phyloP scores from a whole-genome alignment of 2,888 invertebrate genomes.

The Norana najaformis region DNA sequence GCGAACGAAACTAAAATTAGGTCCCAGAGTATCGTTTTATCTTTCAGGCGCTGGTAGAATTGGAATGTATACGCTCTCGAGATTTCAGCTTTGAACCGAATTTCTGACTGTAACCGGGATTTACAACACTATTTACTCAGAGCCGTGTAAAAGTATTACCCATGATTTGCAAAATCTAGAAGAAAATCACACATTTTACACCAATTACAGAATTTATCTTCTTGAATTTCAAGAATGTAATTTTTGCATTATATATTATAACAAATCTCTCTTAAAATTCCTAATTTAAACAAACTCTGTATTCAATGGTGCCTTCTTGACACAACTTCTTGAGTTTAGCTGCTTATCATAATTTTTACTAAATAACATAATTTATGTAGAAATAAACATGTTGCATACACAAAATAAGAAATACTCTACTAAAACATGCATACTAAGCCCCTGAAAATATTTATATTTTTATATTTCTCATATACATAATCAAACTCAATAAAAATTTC shows the following conservation, averaged over 20 bases:
- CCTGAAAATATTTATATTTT: too few relatives aligned
- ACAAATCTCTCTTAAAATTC: not conserved
- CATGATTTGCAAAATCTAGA: not conserved
- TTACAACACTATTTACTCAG: not conserved
- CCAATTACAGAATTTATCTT: not conserved
- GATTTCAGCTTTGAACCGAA: not conserved
- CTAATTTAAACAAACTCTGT: not conserved
- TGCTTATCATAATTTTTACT: not conserved
- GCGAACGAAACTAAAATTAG: not conserved
- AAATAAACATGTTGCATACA: not conserved
- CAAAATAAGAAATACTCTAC: not conserved
- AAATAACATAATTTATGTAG: not conserved
- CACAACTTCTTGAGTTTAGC: not conserved
- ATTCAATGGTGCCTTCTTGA: not conserved
- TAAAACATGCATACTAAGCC: not conserved
- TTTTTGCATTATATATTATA: not conserved
- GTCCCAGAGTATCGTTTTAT: not conserved
- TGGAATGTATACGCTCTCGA: not conserved
- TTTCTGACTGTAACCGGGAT: not conserved
- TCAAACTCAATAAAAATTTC: too few relatives aligned
- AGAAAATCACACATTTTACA: not conserved
- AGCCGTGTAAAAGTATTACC: not conserved
- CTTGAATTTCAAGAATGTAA: not conserved
- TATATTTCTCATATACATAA: too few relatives aligned
- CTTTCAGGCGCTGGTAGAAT: not conserved